Conservation (phyloP, 2,888 invertebrate species). For the Parasteatoda lunata region DNA sequence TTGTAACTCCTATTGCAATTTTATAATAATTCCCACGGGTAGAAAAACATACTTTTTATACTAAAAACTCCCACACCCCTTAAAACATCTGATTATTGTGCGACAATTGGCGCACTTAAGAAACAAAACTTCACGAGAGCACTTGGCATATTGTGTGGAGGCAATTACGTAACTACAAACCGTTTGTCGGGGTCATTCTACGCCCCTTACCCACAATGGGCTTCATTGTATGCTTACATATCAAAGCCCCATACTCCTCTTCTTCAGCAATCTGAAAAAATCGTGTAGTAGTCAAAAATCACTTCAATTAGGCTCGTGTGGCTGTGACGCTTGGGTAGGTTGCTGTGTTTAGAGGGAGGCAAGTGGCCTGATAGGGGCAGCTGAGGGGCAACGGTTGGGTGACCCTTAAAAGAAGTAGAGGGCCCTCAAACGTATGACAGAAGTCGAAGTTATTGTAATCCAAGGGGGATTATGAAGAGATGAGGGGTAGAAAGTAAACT, state of each 20-base stretch:
- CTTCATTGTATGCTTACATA: slow-evolving; percentile 35
- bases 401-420: slow-evolving; percentile 61
- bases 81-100: slow-evolving; percentile 28
- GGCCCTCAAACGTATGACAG: slow-evolving; percentile 49
- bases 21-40: slow-evolving; percentile 17
- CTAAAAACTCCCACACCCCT: not conserved
- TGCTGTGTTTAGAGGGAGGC: slow-evolving; percentile 20
- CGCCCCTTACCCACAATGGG: not conserved
- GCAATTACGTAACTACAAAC: slow-evolving; percentile 33
- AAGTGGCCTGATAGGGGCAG: not conserved
- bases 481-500: slow-evolving; percentile 41
- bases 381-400: slow-evolving; percentile 57
- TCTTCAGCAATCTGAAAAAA: slow-evolving; percentile 20
- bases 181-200: slow-evolving; percentile 15
- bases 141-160: slow-evolving; percentile 30
- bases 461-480: slow-evolving; percentile 10
- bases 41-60: not conserved
- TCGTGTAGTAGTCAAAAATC: slow-evolving; percentile 37
- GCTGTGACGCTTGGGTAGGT: slow-evolving; percentile 11
- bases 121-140: slow-evolving; percentile 20
- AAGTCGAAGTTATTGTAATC: slow-evolving; percentile 26
- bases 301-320: slow-evolving; percentile 61
- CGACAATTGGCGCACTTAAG: slow-evolving; percentile 18
- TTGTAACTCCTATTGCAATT: not conserved
- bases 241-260: slow-evolving; percentile 17